Base-by-base conservation (phyloP, 2,113 vertebrate genomes). In the Trochalopteron elliotii region DNA sequence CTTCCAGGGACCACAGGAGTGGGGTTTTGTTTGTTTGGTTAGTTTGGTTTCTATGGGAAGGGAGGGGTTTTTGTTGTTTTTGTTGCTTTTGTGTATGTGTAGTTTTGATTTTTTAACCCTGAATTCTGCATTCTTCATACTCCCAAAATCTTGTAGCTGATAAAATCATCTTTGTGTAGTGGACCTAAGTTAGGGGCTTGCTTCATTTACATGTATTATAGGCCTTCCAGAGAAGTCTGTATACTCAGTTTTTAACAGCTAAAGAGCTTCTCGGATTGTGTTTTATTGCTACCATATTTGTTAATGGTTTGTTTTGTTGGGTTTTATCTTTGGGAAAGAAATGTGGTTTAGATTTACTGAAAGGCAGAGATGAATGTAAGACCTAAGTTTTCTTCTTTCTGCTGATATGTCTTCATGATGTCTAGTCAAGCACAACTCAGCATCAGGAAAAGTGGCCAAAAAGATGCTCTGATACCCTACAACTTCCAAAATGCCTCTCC, bases 1-100 rank as follows among this genome's bases (percentile, higher is more conserved):
- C 12, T 71, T 86, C 31, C 30, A 69, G 11, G 5, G 11, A 50
- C 35, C 45, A 9, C 3, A 57, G 8, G 0, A 19, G 3, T 15
- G 8, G 8, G 18, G 3, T 8, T n/a, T 35, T 42, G 11, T 35
- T 80, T 50, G 14, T 6, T 50, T 45, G 7, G 3, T 45, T 49
- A 17, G 9, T 5, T 52, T 42, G 24, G 4, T 25, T 47, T 72
- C 65, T 37, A 44, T 23, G 15, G 8, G 18, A 31, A 7, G 7
- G 4, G n/a, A 24, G 3, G 4, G 7, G 3, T 2, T 10, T 19
- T n/a, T 31, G 6, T 3, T 55, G 5, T 6, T 18, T 35, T 33
- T 37, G 4, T 6, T 33, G 10, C 4, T 11, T 59, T 67, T 67
- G 5, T 44, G 5, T 37, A 10, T 50, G 5, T 53, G 13, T 52